Conservation (phyloP, 2,113 vertebrate species). For the Callopanchax toddi region DNA sequence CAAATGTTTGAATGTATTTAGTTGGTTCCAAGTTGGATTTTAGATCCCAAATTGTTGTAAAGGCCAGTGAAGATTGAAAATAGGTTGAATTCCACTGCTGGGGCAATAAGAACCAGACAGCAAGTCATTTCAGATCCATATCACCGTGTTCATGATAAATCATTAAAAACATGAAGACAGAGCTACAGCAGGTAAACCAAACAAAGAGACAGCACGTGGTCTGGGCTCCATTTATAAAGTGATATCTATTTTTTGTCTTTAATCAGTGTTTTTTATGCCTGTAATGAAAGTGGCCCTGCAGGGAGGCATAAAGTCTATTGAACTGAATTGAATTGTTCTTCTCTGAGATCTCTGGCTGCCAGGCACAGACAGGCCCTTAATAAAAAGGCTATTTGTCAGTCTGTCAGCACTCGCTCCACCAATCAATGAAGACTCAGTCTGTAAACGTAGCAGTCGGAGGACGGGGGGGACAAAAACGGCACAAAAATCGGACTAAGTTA, state of each 20-base stretch:
- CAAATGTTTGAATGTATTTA: background rate
- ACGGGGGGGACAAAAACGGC: conserved; percentile 6
- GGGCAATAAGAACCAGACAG: background rate
- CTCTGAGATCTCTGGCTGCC: conserved; percentile 63
- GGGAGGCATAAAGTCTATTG: conserved; percentile 63
- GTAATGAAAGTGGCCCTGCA: conserved; percentile 63
- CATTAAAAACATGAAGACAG: background rate
- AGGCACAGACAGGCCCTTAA: conserved; percentile 66
- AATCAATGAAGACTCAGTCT: conserved; percentile 66
- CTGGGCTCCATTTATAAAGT: conserved; percentile 25
- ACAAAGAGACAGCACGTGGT: background rate
- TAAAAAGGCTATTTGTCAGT: conserved; percentile 74
- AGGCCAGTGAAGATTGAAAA: background rate
- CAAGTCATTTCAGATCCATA: background rate
- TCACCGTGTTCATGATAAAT: background rate
- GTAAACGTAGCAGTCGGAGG: conserved; percentile 27
- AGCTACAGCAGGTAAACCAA: conserved; percentile 8
- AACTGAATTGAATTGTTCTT: conserved; percentile 66
- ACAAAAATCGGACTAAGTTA: background rate
- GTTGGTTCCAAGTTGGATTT: too few species aligned
- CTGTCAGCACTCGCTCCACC: conserved; percentile 58
- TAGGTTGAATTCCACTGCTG: background rate
- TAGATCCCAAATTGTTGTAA: too few species aligned
- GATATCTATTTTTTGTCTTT: conserved; percentile 57
- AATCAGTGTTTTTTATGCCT: conserved; percentile 65